Evolutionary conservation across 2,113 vertebrate species (phyloP).

Genomic region (Cathartes aura): DNA sequence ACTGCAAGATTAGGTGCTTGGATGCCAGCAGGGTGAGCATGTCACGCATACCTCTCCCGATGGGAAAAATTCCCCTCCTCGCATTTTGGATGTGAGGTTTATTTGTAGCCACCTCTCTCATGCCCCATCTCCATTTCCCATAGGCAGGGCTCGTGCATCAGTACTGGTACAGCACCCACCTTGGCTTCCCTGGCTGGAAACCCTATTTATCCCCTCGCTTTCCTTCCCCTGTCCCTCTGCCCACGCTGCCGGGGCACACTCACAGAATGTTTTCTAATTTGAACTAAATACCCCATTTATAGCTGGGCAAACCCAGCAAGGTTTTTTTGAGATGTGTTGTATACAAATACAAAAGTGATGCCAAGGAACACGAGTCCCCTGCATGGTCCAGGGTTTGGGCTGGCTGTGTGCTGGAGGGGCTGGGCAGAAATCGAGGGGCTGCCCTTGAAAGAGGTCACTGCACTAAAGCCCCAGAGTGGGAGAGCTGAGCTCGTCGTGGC

Average conservation of each 20-base stretch:
- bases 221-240: not conserved
- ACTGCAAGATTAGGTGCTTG: slow-evolving; percentile 9
- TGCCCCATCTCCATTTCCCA: not conserved
- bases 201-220: not conserved
- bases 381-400: not conserved
- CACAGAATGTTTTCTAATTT: not conserved
- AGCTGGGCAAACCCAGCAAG: not conserved
- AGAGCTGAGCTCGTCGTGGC: not conserved
- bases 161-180: not conserved
- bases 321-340: not conserved
- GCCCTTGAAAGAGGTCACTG: not conserved
- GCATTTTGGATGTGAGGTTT: not conserved
- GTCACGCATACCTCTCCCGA: accelerated
- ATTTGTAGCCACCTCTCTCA: not conserved
- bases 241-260: not conserved
- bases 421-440: not conserved
- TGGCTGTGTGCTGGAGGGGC: not conserved
- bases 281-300: not conserved
- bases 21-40: not conserved
- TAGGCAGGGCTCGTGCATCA: not conserved
- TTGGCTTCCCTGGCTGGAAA: not conserved
- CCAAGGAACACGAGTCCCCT: accelerated
- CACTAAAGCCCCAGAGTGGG: not conserved
- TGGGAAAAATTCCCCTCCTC: not conserved
- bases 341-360: not conserved